Conservation (phyloP, 2,888 invertebrate species). For the Acronicta leporina region DNA sequence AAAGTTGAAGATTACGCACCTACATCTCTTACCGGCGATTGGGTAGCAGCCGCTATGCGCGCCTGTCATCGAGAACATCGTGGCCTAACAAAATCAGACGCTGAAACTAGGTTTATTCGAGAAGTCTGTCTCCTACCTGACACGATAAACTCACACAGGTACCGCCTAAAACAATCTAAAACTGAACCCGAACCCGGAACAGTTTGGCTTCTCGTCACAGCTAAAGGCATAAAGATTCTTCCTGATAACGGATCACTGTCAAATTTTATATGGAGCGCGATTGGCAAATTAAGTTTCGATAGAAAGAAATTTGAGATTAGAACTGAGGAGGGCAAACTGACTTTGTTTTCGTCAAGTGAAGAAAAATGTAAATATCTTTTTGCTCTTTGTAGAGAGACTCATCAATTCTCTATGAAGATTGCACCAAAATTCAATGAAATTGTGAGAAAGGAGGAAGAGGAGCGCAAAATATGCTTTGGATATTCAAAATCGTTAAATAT, state of each 20-base stretch:
- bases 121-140: conserved; percentile 95
- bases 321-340: conserved; percentile 95
- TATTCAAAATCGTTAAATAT: conserved; percentile 91
- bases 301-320: conserved; percentile 99
- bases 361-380: conserved; percentile 97
- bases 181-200: conserved; percentile 93
- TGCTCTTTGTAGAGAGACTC: conserved; percentile 96
- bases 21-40: conserved; percentile 89
- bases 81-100: conserved; percentile 93
- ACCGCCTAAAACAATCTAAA: conserved; percentile 94
- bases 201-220: conserved; percentile 97
- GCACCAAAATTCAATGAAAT: conserved; percentile 95
- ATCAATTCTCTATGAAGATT: conserved; percentile 98
- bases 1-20: conserved; percentile 96
- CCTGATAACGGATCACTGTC: conserved; percentile 92
- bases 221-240: conserved; percentile 96
- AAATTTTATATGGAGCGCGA: conserved; percentile 98
- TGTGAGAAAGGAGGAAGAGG: conserved; percentile 94
- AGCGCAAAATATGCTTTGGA: conserved; percentile 92
- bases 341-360: conserved; percentile 97
- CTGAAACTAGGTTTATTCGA: conserved; percentile 96
- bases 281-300: conserved; percentile 98
- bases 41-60: conserved; percentile 90
- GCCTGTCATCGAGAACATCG: conserved; percentile 95
- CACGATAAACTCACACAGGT: conserved; percentile 96